Percentiles rank a stretch among this genome's conserved stretches.
phyloP scores from a whole-genome alignment of 2,888 invertebrate genomes.

The Eilema sororculum region DNA sequence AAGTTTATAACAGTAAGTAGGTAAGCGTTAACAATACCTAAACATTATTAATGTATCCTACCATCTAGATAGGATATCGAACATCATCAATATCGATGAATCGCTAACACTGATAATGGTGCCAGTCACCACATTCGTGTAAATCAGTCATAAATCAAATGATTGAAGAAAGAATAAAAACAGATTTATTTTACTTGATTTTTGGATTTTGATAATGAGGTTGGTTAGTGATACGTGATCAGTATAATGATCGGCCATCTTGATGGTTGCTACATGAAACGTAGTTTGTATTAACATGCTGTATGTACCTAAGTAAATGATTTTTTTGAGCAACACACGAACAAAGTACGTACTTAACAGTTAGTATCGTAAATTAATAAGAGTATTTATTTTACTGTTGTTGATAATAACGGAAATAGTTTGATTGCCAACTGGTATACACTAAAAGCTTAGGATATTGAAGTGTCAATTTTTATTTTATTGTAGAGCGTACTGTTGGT shows the following conservation, averaged over 20 bases:
- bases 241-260: constrained; percentile 30
- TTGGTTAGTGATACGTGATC: constrained; percentile 42
- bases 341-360: not conserved
- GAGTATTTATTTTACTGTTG: not conserved
- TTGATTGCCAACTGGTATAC: not conserved
- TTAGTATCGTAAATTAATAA: not conserved
- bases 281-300: constrained; percentile 34
- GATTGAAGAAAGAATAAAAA: constrained; percentile 18
- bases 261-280: constrained; percentile 22
- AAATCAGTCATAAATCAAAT: constrained; percentile 27
- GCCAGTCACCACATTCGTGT: constrained; percentile 11
- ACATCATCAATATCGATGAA: constrained; percentile 4
- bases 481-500: no score
- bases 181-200: constrained; percentile 25
- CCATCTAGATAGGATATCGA: not conserved
- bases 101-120: not conserved
- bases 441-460: not conserved
- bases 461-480: not conserved
- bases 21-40: not conserved
- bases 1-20: not conserved
- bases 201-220: constrained; percentile 33
- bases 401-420: not conserved
- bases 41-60: not conserved
- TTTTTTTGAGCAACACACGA: constrained; percentile 12
- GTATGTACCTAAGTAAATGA: no score